phyloP scores from a whole-genome alignment of 2,797 vertebrate species.

The Thamnophis elegans region DNA sequence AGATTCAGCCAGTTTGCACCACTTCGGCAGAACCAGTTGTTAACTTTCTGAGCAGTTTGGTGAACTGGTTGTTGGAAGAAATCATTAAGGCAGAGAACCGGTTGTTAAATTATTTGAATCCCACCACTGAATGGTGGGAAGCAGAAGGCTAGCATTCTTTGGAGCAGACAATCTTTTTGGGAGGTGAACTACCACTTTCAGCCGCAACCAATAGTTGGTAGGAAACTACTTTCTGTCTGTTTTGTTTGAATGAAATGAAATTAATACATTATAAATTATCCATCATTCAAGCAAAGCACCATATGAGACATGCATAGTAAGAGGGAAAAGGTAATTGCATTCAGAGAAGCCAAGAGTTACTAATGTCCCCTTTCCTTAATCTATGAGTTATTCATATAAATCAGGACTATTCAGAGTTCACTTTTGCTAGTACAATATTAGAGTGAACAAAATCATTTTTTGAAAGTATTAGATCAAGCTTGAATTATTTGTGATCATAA shows the following conservation, averaged over 20 bases:
- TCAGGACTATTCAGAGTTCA: background rate
- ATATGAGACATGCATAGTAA: background rate
- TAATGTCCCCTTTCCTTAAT: background rate
- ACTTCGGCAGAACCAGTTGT: too few species aligned
- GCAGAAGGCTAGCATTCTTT: background rate
- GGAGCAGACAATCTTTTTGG: background rate
- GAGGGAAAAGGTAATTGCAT: background rate
- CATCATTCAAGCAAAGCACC: background rate
- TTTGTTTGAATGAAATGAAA: too few species aligned
- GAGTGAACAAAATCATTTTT: background rate
- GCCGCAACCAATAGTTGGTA: background rate
- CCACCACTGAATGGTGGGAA: background rate
- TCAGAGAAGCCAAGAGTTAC: background rate
- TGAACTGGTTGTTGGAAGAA: too few species aligned
- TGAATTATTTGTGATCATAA: background rate
- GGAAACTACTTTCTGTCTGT: background rate
- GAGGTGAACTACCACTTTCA: background rate
- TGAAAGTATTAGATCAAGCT: background rate
- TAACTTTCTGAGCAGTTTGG: too few species aligned
- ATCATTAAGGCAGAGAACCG: too few species aligned
- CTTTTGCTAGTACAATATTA: background rate
- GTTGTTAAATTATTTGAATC: too few species aligned
- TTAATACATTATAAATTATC: background rate
- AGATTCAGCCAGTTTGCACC: too few species aligned
- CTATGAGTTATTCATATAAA: background rate